phyloP scores from a whole-genome alignment of 2,888 invertebrate genomes.

The Heliothis peltigera region DNA sequence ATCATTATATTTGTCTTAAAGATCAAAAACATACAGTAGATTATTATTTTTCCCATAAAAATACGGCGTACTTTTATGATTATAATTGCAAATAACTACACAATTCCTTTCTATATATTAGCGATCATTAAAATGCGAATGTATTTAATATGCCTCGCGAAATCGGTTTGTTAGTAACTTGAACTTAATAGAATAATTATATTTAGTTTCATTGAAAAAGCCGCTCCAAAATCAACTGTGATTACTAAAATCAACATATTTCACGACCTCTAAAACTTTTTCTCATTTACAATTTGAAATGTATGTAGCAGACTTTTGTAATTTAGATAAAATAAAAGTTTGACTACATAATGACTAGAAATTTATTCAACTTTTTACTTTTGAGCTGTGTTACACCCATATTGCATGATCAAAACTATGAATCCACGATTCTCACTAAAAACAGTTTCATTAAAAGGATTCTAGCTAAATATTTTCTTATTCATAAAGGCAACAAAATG shows the following conservation, averaged over 20 bases:
- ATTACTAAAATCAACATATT: not conserved
- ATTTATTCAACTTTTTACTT: not conserved
- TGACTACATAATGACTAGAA: not conserved
- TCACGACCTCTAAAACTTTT: not conserved
- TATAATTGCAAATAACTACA: conserved; percentile 32
- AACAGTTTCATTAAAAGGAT: not conserved
- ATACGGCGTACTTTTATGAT: conserved; percentile 9
- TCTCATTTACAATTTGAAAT: not conserved
- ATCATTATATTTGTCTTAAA: not conserved
- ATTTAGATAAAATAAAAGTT: not conserved
- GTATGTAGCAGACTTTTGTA: not conserved
- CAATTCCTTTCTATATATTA: conserved; percentile 12
- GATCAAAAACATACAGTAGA: not conserved
- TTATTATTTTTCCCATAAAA: conserved; percentile 10
- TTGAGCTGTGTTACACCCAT: too few relatives aligned
- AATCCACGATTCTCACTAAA: not conserved
- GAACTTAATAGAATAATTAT: conserved; percentile 54
- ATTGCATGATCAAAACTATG: not conserved
- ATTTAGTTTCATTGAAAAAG: conserved; percentile 19
- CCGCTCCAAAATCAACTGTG: conserved; percentile 25
- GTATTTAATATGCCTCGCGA: conserved; percentile 34
- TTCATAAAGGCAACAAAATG: conserved; percentile 6
- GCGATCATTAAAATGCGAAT: conserved; percentile 15
- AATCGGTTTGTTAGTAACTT: conserved; percentile 44
- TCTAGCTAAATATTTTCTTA: not conserved